Percentiles rank a stretch among this genome's conserved stretches.
These are phyloP conservation scores for Nothobranchius furzeri DNA, from an alignment of 2,113 vertebrate genomes.

Conservation along the genomic window DNA sequence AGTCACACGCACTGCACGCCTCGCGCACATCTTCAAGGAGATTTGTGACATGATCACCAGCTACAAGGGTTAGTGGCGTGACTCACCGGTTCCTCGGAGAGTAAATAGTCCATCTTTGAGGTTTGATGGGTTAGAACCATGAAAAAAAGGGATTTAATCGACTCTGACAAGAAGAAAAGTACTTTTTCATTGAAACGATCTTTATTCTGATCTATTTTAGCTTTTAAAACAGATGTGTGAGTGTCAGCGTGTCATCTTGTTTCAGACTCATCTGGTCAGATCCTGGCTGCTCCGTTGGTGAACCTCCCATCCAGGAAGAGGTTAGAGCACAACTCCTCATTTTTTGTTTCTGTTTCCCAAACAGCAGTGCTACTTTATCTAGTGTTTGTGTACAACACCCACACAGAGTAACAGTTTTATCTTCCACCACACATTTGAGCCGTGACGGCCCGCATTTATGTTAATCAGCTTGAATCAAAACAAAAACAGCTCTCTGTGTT, in stretches of 20 bases:
- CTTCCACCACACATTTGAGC: conserved; percentile 28
- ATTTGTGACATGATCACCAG: conserved; percentile 96
- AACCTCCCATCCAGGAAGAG: conserved; percentile 95
- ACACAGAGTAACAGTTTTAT: conserved; percentile 58
- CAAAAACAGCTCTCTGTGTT: conserved; percentile 36
- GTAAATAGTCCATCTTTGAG: background rate
- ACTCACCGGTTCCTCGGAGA: no score
- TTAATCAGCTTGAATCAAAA: conserved; percentile 45
- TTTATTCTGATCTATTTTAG: conserved; percentile 12
- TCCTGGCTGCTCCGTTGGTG: conserved; percentile 90
- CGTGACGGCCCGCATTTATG: conserved; percentile 47
- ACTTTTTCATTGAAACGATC: conserved; percentile 11
- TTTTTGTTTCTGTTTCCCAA: conserved; percentile 33
- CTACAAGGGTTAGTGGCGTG: conserved; percentile 86
- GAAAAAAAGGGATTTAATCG: background rate
- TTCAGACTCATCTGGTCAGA: conserved; percentile 90
- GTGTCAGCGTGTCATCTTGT: conserved; percentile 7
- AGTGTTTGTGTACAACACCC: conserved; percentile 43
- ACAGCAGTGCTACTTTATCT: conserved; percentile 37
- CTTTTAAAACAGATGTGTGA: conserved; percentile 21
- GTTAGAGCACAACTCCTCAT: conserved; percentile 74
- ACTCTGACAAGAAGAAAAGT: background rate
- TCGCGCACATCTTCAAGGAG: conserved; percentile 99
- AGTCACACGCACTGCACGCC: conserved; percentile 93
- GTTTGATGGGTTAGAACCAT: background rate